These are phyloP conservation scores for Rhodeus uyekii DNA, from an alignment of 2,797 vertebrate species.

Conservation along the genomic window DNA sequence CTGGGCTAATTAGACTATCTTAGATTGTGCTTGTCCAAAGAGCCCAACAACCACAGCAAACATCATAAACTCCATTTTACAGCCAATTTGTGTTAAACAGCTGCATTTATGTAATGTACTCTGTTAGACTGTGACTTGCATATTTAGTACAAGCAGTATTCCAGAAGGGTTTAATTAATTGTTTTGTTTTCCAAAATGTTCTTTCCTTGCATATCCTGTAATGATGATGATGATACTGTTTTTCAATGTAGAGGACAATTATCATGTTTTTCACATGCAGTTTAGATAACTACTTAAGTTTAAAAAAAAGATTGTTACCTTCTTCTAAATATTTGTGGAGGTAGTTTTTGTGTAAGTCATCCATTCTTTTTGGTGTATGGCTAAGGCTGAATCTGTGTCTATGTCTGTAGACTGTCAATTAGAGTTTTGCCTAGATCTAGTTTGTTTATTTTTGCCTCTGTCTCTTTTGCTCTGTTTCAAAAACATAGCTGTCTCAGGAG, in stretches of 20 bases:
- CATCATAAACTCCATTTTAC: conserved; percentile 21
- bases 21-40: conserved; percentile 24
- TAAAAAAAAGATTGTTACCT: background rate
- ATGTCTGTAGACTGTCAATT: conserved; percentile 14
- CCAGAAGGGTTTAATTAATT: conserved; percentile 35
- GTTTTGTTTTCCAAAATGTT: conserved; percentile 30
- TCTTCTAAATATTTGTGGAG: background rate
- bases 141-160: conserved; percentile 18
- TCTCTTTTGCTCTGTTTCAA: background rate
- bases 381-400: conserved; percentile 1
- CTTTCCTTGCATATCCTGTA: background rate
- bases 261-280: conserved; percentile 20
- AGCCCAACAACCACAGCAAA: background rate
- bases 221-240: conserved; percentile 7
- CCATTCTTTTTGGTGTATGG: background rate
- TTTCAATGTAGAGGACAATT: conserved; percentile 7
- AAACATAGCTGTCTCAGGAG: conserved; percentile 1
- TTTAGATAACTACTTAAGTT: background rate
- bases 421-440: conserved; percentile 1
- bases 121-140: conserved; percentile 20
- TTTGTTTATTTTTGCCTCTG: conserved; percentile 12
- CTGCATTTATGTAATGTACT: conserved; percentile 16
- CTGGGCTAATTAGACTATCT: conserved; percentile 28
- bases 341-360: background rate
- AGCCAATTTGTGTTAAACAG: conserved; percentile 29